Evolutionary conservation across 2,113 vertebrate species (phyloP).

Genomic region (Ploceus nigricollis): DNA sequence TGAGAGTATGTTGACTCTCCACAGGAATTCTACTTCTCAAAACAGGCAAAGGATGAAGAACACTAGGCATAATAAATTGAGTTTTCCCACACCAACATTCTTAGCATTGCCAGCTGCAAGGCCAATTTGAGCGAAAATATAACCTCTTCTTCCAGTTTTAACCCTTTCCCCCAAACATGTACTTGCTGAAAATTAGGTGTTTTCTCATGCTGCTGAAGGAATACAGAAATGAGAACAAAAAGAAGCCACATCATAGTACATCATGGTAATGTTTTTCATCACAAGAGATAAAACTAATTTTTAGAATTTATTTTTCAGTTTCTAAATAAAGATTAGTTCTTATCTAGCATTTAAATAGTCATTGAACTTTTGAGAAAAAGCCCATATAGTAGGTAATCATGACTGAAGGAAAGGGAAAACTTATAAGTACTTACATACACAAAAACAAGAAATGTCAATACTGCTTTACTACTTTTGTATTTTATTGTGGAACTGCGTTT

Average conservation of each 20-base stretch:
- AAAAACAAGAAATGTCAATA: constrained; percentile 26
- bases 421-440: background rate
- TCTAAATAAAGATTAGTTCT: background rate
- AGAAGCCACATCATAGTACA: background rate
- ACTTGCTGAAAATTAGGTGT: background rate
- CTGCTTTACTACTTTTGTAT: constrained; percentile 77
- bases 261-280: background rate
- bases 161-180: background rate
- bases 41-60: background rate
- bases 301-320: background rate
- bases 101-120: background rate
- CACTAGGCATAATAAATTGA: background rate
- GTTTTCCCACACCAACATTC: background rate
- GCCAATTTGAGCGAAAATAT: background rate
- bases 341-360: background rate
- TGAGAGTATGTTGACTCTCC: background rate
- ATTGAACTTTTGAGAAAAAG: background rate
- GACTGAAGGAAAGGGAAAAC: background rate
- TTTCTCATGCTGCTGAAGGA: background rate
- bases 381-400: background rate
- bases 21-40: background rate
- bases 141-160: background rate
- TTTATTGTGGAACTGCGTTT: constrained; percentile 90
- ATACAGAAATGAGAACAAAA: background rate
- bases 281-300: background rate